These are phyloP conservation scores for Chaetodon trifascialis DNA, from an alignment of 2,113 vertebrate genomes.

Conservation along the genomic window DNA sequence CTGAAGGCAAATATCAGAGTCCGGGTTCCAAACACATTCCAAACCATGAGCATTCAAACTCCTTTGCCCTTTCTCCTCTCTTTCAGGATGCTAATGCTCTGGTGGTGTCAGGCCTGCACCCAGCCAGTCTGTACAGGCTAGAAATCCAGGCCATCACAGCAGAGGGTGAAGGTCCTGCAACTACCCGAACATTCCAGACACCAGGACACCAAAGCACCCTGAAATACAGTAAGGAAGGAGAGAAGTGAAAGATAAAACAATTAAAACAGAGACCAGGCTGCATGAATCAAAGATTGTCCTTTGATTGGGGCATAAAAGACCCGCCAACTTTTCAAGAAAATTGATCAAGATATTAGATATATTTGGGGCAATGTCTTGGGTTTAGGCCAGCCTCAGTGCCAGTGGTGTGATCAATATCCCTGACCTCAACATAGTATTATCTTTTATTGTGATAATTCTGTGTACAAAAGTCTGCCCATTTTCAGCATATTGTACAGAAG, in stretches of 20 bases:
- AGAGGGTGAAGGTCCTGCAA: conserved; percentile 73
- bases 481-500: too few relatives aligned
- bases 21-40: not conserved
- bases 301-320: too few relatives aligned
- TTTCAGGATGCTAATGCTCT: conserved; percentile 69
- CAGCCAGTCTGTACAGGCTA: conserved; percentile 76
- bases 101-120: conserved; percentile 71
- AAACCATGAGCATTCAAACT: not conserved
- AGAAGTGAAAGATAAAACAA: not conserved
- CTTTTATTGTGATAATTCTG: too few relatives aligned
- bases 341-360: too few relatives aligned
- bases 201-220: conserved; percentile 60
- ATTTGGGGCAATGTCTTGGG: too few relatives aligned
- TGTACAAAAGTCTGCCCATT: too few relatives aligned
- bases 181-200: conserved; percentile 76
- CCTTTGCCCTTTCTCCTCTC: not conserved
- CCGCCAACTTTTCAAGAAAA: too few relatives aligned
- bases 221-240: conserved; percentile 66
- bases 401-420: too few relatives aligned
- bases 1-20: conserved; percentile 1
- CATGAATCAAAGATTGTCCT: too few relatives aligned
- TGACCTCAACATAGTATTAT: too few relatives aligned
- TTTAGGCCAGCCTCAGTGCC: too few relatives aligned
- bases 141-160: conserved; percentile 73
- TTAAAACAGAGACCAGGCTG: too few relatives aligned